Evolutionary conservation across 1,140 invertebrate species (phyloP).

Genomic region (Pachypsylla venusta): DNA sequence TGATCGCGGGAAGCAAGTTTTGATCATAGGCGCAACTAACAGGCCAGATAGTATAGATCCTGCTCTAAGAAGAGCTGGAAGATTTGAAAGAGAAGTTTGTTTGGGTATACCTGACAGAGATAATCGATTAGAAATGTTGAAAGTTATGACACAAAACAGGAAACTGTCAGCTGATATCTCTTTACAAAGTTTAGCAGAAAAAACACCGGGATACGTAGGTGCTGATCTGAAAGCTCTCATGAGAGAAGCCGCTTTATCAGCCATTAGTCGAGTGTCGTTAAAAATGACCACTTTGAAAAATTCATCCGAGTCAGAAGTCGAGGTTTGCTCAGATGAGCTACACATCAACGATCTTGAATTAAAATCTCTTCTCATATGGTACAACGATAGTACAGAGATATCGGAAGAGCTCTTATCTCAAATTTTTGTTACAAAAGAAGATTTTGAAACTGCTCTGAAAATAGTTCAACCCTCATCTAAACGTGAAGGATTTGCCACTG

Average conservation of each 20-base stretch:
- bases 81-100: constrained; percentile 84
- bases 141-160: constrained; percentile 49
- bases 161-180: constrained; percentile 52
- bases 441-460: constrained; percentile 65
- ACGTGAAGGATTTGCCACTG: constrained; percentile 91
- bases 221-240: constrained; percentile 80
- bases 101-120: constrained; percentile 82
- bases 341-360: background rate
- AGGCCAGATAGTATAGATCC: constrained; percentile 85
- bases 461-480: constrained; percentile 83
- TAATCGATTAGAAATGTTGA: constrained; percentile 58
- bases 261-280: constrained; percentile 39
- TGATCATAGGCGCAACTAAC: constrained; percentile 92
- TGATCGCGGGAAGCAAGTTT: constrained; percentile 48
- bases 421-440: constrained; percentile 31
- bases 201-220: constrained; percentile 93
- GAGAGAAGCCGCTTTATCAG: constrained; percentile 70
- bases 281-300: no score
- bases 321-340: background rate
- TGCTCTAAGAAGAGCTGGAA: constrained; percentile 73
- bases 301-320: background rate
- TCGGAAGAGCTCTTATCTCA: constrained; percentile 6
- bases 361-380: background rate
- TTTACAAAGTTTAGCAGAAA: constrained; percentile 52
- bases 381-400: background rate